Conservation (phyloP, 1,140 invertebrate genomes). For the Diorhabda carinulata region DNA sequence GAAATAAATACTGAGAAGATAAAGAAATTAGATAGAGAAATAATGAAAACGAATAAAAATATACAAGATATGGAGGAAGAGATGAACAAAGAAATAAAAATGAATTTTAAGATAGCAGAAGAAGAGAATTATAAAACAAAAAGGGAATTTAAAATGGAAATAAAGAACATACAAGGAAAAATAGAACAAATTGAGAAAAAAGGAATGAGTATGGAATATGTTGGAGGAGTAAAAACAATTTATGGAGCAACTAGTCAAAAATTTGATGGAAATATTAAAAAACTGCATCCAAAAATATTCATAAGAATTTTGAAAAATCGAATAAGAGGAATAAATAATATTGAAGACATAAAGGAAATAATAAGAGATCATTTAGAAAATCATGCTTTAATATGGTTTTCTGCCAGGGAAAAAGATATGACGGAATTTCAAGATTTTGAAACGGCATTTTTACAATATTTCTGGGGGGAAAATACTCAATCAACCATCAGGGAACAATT, state of each 20-base stretch:
- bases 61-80: neutral
- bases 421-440: no score
- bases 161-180: neutral
- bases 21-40: neutral
- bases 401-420: no score
- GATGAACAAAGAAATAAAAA: neutral
- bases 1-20: slow-evolving; percentile 1
- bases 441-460: no score
- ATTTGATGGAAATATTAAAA: neutral
- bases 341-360: no score
- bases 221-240: neutral
- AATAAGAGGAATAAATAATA: no score
- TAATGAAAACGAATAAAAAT: slow-evolving; percentile 3
- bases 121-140: neutral
- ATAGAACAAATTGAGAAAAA: neutral
- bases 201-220: neutral
- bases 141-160: neutral
- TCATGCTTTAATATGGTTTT: no score
- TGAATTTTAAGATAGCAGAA: neutral
- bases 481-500: no score
- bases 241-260: neutral
- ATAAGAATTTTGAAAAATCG: neutral
- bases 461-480: no score
- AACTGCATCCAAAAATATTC: neutral
- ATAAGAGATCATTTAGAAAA: no score